Conservation (phyloP, 2,113 vertebrate species). For the Misgurnus anguillicaudatus region DNA sequence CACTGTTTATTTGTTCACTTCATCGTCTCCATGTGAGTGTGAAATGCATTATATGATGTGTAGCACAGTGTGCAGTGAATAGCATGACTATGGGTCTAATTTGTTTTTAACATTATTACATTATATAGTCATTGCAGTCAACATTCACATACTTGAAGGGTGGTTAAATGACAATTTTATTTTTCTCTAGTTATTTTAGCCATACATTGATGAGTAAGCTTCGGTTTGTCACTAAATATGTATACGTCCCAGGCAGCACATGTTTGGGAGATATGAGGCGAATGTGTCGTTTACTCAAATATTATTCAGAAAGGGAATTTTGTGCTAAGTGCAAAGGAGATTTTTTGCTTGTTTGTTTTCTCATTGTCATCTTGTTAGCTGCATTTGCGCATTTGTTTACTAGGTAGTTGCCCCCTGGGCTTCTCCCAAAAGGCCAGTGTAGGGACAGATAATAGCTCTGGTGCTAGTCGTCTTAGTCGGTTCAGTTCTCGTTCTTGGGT, state of each 20-base stretch:
- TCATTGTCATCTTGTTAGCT: slow-evolving; percentile 59
- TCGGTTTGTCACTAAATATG: slow-evolving; percentile 55
- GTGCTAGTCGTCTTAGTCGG: slow-evolving; percentile 47
- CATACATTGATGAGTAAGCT: slow-evolving; percentile 59
- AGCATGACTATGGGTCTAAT: not conserved
- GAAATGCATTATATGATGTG: not conserved
- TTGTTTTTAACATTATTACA: slow-evolving; percentile 23
- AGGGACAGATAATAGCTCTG: slow-evolving; percentile 35
- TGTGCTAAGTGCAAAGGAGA: slow-evolving; percentile 71
- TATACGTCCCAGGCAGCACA: not conserved
- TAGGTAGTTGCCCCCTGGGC: slow-evolving; percentile 21
- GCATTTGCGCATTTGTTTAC: slow-evolving; percentile 57
- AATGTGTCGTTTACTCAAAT: slow-evolving; percentile 56
- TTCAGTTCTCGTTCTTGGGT: slow-evolving; percentile 50
- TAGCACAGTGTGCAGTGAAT: slow-evolving; percentile 20
- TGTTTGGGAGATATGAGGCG: slow-evolving; percentile 41
- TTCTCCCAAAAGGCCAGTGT: slow-evolving; percentile 42
- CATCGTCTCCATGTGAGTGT: not conserved
- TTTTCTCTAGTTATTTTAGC: slow-evolving; percentile 58
- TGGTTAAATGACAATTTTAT: slow-evolving; percentile 13
- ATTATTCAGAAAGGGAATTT: slow-evolving; percentile 71
- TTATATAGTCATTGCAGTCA: slow-evolving; percentile 57
- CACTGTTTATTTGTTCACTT: not conserved
- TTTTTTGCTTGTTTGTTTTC: slow-evolving; percentile 45
- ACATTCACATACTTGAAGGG: slow-evolving; percentile 46